phyloP scores from a whole-genome alignment of 2,888 invertebrate species.

The Melanostoma mellinum region DNA sequence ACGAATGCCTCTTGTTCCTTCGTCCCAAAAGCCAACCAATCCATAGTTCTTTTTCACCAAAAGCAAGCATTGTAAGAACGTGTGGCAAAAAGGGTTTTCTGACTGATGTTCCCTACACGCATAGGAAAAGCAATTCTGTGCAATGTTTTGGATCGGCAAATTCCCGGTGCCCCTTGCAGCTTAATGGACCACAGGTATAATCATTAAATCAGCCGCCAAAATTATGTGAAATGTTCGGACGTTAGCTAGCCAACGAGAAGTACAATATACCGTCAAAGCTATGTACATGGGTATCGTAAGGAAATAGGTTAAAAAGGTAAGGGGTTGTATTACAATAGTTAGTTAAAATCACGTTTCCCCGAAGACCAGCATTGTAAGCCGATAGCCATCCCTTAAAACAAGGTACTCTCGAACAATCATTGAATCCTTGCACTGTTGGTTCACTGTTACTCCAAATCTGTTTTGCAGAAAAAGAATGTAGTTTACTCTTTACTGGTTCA shows the following conservation, averaged over 20 bases:
- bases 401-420: slow-evolving; percentile 19
- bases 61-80: not conserved
- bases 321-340: not conserved
- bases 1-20: slow-evolving; percentile 30
- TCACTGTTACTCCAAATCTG: too few relatives aligned
- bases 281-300: slow-evolving; percentile 39
- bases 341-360: not conserved
- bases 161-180: slow-evolving; percentile 39
- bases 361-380: not conserved
- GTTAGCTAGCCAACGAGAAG: slow-evolving; percentile 5
- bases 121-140: slow-evolving; percentile 32
- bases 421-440: not conserved
- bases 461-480: too few relatives aligned
- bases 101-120: not conserved
- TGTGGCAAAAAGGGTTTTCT: slow-evolving; percentile 12
- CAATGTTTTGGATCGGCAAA: slow-evolving; percentile 56
- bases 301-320: slow-evolving; percentile 24
- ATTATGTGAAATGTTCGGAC: slow-evolving; percentile 24
- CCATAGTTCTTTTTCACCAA: not conserved
- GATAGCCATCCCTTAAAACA: not conserved
- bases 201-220: slow-evolving; percentile 66
- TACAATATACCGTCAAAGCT: slow-evolving; percentile 39
- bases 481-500: too few relatives aligned
- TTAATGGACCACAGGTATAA: slow-evolving; percentile 61
- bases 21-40: slow-evolving; percentile 6